Percentiles rank a stretch among this genome's conserved stretches.
These are phyloP conservation scores for Hippopotamus amphibius DNA, from an alignment of 2,113 vertebrate species.

Conservation along the genomic window DNA sequence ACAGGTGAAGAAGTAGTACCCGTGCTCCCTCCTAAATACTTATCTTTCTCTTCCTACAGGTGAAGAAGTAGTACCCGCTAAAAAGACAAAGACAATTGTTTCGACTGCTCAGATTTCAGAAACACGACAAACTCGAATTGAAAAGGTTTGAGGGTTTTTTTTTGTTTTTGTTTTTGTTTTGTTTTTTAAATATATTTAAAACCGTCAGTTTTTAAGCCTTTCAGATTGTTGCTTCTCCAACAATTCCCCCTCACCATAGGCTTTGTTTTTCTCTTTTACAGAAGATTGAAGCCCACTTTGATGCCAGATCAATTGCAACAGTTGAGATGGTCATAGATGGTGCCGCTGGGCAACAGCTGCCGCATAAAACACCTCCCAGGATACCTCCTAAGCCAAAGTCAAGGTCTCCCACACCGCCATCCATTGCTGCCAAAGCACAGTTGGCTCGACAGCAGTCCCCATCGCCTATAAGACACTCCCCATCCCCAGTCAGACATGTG, in stretches of 20 bases:
- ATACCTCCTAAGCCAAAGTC: constrained; percentile 96
- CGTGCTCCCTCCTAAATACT: constrained; percentile 7
- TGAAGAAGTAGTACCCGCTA: constrained; percentile 95
- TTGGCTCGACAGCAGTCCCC: constrained; percentile 95
- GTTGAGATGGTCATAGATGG: constrained; percentile 94
- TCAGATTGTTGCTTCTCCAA: not conserved
- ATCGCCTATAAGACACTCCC: constrained; percentile 96
- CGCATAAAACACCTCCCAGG: constrained; percentile 96
- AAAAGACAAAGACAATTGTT: constrained; percentile 97
- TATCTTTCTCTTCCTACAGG: constrained; percentile 85
- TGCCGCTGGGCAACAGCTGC: constrained; percentile 91
- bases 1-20: constrained; percentile 97
- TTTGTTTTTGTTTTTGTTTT: constrained; percentile 46
- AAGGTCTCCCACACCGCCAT: constrained; percentile 93
- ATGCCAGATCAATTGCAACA: constrained; percentile 90
- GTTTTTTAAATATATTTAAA: no score
- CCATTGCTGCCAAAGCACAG: constrained; percentile 90
- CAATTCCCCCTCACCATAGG: not conserved
- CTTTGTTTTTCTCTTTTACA: constrained; percentile 77
- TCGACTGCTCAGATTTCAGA: constrained; percentile 96
- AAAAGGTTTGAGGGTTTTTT: constrained; percentile 90
- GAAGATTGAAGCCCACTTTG: constrained; percentile 95
- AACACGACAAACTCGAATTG: constrained; percentile 92
- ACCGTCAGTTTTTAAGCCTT: not conserved
- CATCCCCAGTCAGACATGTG: constrained; percentile 97